These are phyloP conservation scores for Frankliniella intonsa DNA, from an alignment of 2,888 invertebrate species.

Conservation along the genomic window DNA sequence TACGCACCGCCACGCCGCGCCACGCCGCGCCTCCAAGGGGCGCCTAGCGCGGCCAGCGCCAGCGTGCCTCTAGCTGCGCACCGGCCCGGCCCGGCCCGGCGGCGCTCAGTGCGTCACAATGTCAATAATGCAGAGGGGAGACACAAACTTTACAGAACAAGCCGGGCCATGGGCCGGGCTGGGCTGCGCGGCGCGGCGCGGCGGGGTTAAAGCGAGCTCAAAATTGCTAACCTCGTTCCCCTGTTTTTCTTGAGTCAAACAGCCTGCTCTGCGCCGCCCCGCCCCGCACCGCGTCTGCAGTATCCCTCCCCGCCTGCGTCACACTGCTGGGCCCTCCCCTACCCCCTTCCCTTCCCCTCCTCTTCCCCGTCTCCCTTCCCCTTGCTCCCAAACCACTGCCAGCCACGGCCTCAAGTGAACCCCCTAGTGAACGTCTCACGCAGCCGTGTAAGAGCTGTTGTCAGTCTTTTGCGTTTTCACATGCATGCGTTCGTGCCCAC, in stretches of 20 bases:
- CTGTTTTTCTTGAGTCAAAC: slow-evolving; percentile 7
- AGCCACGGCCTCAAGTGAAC: not conserved
- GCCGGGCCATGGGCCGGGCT: not conserved
- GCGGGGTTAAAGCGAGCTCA: slow-evolving; percentile 9
- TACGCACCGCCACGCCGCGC: not conserved
- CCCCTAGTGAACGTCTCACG: not conserved
- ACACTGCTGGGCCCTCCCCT: not conserved
- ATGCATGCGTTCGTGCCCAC: slow-evolving; percentile 1
- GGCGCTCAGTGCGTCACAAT: slow-evolving; percentile 22
- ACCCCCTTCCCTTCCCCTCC: no score
- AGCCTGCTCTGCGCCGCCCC: not conserved
- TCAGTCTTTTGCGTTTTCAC: slow-evolving; percentile 13
- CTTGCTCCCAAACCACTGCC: not conserved
- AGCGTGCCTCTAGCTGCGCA: not conserved
- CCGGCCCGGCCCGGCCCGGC: not conserved
- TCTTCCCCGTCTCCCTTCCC: no score
- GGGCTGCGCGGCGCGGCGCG: not conserved
- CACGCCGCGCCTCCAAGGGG: no score
- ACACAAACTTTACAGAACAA: slow-evolving; percentile 13
- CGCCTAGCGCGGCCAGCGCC: no score
- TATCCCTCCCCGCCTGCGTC: not conserved
- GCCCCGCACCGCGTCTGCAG: not conserved
- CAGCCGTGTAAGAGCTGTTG: not conserved
- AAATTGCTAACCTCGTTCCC: slow-evolving; percentile 26
- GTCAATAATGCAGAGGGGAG: slow-evolving; percentile 12